Conservation (phyloP, 2,797 vertebrate species). For the Danio albolineatus region DNA sequence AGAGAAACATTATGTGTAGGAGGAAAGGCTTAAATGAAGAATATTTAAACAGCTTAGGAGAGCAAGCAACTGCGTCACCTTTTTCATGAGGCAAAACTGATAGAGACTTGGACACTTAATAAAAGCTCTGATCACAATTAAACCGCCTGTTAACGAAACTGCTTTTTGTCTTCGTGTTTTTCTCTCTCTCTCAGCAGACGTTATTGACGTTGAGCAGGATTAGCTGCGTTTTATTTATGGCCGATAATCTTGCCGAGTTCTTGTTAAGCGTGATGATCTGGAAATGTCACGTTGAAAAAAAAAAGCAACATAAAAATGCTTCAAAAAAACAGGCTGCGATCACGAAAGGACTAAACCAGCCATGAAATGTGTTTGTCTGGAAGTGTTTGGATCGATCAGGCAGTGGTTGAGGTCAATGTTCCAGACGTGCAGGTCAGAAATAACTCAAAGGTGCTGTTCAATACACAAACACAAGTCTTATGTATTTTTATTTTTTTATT, state of each 20-base stretch:
- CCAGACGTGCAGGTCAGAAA: constrained; percentile 43
- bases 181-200: not conserved
- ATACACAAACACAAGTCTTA: constrained; percentile 8
- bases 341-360: constrained; percentile 50
- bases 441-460: constrained; percentile 20
- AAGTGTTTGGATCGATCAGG: constrained; percentile 11
- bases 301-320: constrained; percentile 15
- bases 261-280: not conserved
- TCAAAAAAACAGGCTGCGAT: constrained; percentile 19
- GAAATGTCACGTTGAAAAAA: constrained; percentile 23
- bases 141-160: constrained; percentile 1
- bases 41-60: constrained; percentile 56
- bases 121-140: constrained; percentile 18
- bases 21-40: not conserved
- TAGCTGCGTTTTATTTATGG: constrained; percentile 21
- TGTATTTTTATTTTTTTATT: not conserved
- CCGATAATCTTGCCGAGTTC: not conserved
- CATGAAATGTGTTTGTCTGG: constrained; percentile 56
- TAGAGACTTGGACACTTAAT: constrained; percentile 11
- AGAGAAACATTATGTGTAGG: constrained; percentile 51
- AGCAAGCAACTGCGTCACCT: constrained; percentile 27
- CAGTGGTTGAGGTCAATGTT: constrained; percentile 49
- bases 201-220: not conserved
- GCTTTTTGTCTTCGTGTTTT: not conserved
- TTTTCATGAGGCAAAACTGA: constrained; percentile 34